These are phyloP conservation scores for Perodicticus potto DNA, from an alignment of 2,797 vertebrate species.

Conservation along the genomic window DNA sequence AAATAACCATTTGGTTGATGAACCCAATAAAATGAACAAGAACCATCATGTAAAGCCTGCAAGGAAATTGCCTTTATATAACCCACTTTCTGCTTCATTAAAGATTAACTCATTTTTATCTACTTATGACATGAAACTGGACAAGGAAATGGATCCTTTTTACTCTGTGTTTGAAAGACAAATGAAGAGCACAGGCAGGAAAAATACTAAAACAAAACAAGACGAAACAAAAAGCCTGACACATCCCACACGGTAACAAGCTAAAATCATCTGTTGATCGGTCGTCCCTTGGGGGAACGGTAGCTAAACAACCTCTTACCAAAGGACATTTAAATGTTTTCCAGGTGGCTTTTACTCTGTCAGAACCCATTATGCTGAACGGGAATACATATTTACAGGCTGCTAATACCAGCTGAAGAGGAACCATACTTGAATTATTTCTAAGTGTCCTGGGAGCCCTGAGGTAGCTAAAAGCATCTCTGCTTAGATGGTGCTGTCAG, in stretches of 20 bases:
- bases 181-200: conserved; percentile 72
- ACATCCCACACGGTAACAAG: conserved; percentile 52
- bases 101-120: conserved; percentile 86
- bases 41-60: conserved; percentile 83
- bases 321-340: conserved; percentile 70
- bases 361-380: conserved; percentile 75
- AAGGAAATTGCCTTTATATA: conserved; percentile 83
- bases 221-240: conserved; percentile 67
- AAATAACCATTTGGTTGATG: conserved; percentile 83
- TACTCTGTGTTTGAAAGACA: conserved; percentile 82
- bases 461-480: conserved; percentile 60
- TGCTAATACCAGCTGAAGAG: conserved; percentile 64
- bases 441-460: conserved; percentile 41
- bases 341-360: conserved; percentile 73
- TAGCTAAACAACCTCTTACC: conserved; percentile 54
- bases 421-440: conserved; percentile 67
- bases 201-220: conserved; percentile 70
- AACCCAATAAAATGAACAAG: conserved; percentile 81
- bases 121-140: conserved; percentile 79
- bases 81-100: conserved; percentile 86
- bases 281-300: conserved; percentile 37
- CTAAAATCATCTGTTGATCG: conserved; percentile 30
- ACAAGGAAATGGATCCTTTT: conserved; percentile 81
- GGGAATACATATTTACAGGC: conserved; percentile 66
- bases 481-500: not conserved